Percentiles rank a stretch among this genome's conserved stretches.
Conservation (phyloP, 2,888 invertebrate species). For the Eumacrocentrus americanus region DNA sequence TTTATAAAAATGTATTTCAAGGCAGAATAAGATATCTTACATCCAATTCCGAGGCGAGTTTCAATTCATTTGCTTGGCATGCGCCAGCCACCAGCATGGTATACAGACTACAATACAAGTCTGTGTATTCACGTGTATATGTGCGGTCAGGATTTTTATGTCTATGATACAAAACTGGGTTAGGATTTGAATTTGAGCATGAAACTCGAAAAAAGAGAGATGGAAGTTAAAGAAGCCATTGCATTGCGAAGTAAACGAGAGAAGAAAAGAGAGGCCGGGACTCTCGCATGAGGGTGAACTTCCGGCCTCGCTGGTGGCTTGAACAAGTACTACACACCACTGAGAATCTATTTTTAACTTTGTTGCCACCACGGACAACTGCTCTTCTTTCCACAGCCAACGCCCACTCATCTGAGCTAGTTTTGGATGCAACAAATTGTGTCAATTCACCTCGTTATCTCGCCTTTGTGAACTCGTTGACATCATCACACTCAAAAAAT, state of each 20-base stretch:
- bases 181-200: slow-evolving; percentile 41
- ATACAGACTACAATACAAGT: slow-evolving; percentile 7
- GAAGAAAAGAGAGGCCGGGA: not conserved
- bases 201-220: not conserved
- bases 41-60: slow-evolving; percentile 20
- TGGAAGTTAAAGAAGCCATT: slow-evolving; percentile 1
- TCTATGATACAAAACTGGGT: slow-evolving; percentile 29
- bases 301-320: slow-evolving; percentile 16
- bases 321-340: not conserved
- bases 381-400: slow-evolving; percentile 10
- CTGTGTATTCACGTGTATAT: too few species aligned
- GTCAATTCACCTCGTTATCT: slow-evolving; percentile 19
- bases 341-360: slow-evolving; percentile 32
- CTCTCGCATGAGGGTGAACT: not conserved
- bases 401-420: slow-evolving; percentile 7
- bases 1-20: too few species aligned
- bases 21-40: too few species aligned
- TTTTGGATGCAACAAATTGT: slow-evolving; percentile 16
- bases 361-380: slow-evolving; percentile 13
- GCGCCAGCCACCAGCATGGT: too few species aligned
- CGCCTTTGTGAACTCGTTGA: slow-evolving; percentile 20
- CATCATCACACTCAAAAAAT: slow-evolving; percentile 2
- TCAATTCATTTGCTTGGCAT: slow-evolving; percentile 31
- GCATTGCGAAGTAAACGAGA: not conserved
- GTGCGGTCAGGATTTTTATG: slow-evolving; percentile 11